Percentiles rank a stretch among this genome's conserved stretches.
Conservation (phyloP, 2,888 invertebrate genomes). For the Micropterix aruncella region DNA sequence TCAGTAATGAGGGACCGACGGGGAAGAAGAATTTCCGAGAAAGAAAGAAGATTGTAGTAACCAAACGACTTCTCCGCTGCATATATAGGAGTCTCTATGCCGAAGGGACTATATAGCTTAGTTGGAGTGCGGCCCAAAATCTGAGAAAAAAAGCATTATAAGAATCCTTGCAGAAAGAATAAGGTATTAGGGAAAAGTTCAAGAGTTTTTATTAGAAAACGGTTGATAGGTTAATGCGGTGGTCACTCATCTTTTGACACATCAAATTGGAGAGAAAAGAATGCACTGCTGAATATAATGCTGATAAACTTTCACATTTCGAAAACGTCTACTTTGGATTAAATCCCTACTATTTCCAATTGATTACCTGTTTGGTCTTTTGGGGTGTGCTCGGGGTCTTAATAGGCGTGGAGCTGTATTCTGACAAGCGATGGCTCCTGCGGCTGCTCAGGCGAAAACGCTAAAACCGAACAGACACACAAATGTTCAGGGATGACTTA, state of each 20-base stretch:
- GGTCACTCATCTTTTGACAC: neutral
- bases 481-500: too few relatives aligned
- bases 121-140: slow-evolving; percentile 53
- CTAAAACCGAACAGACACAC: too few relatives aligned
- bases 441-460: slow-evolving; percentile 31
- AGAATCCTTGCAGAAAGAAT: slow-evolving; percentile 1
- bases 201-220: too few relatives aligned
- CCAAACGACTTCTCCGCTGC: too few relatives aligned
- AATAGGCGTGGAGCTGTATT: slow-evolving; percentile 27
- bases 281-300: too few relatives aligned
- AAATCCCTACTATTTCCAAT: too few relatives aligned
- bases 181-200: too few relatives aligned
- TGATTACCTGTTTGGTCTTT: slow-evolving; percentile 29
- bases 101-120: slow-evolving; percentile 62
- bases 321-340: too few relatives aligned
- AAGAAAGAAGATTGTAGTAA: too few relatives aligned
- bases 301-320: too few relatives aligned
- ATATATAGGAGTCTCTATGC: slow-evolving; percentile 66
- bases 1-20: too few relatives aligned
- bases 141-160: slow-evolving; percentile 19
- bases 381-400: slow-evolving; percentile 30
- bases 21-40: too few relatives aligned
- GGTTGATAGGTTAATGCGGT: neutral
- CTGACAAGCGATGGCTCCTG: slow-evolving; percentile 30
- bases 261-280: neutral